Base-by-base conservation (phyloP, 2,797 vertebrate genomes). In the Menidia menidia region DNA sequence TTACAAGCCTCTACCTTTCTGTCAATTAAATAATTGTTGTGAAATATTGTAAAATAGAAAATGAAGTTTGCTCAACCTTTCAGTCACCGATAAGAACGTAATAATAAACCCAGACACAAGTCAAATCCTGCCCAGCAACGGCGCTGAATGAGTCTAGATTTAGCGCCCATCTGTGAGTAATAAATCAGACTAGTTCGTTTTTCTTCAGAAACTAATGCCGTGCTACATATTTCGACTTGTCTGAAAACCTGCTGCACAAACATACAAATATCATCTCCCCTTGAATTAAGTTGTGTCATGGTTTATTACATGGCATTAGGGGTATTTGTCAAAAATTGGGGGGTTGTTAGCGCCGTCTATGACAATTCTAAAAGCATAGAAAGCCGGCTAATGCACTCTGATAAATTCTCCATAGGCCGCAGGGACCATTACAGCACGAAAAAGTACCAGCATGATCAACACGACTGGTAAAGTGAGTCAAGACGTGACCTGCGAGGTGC, bases 401-500 rank as follows among this genome's bases (percentile, higher is more conserved):
- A 39, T 70, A 71, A 71, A 44, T 54, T 55, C 43, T 62, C 56
- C 71, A 48, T 71, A 72, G 51, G 44, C 53, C 56, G 42, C 2
- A 58, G 51, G 35, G 53, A 60, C 42, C 61, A 53, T 81, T 71
- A 72, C 50, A 39, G 64, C 61, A 53, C 45, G 51, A 73, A 73
- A 60, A 69, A 60, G 59, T 8, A 35, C 62, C 60, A 60, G 19
- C 45, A 52, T 73, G 72, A 83, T 81, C 75, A 64, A 71, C 62
- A 80, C 6, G 4, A 8, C 68, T 51, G 33, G 42, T 64, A 52
- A 65, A 66, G n/a, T 43, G 19, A 51, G 60, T 35, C 12, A 66
- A 54, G 3, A 52, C 44, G 57, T 32, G 33, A 58, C 44, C 53
- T n/a, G 33, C 0, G 58, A 75, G 32, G 43, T 14, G 61, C 33